Evolutionary conservation across 2,797 vertebrate genomes (phyloP), one percentile per base, ranked within the genome.

Genomic region (Scolopax rusticola): DNA sequence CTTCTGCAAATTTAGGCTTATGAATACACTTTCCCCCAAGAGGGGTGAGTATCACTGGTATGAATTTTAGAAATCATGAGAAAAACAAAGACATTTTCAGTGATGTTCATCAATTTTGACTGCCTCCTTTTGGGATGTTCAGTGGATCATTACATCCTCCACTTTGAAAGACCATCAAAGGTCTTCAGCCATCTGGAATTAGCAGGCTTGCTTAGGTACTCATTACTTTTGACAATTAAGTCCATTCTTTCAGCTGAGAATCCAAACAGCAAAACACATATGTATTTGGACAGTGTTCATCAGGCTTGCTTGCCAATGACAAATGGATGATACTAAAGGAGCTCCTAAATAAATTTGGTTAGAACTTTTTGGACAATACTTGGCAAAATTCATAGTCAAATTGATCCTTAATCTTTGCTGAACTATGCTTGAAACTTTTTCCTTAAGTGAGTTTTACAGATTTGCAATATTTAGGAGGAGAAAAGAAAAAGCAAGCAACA

Each of bases 21-120:
- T 38, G 12, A 67, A 59, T 61, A 30, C 6, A 25, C 0, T 0
- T 11, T 2, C 7, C 20, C 27, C 21, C 20, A 51, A 41, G 51
- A 91, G 19, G 5, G 21, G 3, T 38, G 53, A 59, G 15, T 24
- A 61, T 30, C 70, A 30, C 6, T 15, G 2, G 2, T 56, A 20
- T 15, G 33, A 57, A 69, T 73, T 80, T 81, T 45, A 92, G 65
- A 79, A 81, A 78, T 68, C 15, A 45, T 24, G 17, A 78, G 32
- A 24, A 81, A 71, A 87, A 18, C 17, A 63, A 41, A 70, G 9
- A 17, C 6, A 5, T 56, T 90, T 84, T 79, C 40, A 36, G 25
- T 32, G 14, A 64, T 43, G 28, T 43, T 63, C 40, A 53, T 47
- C n/a, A 24, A 1, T 12, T 18, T 9, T 64, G 50, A 10, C 32